Evolutionary conservation across 2,797 vertebrate genomes (phyloP), one percentile per base, ranked within the genome.

Genomic region (Neostethus bicornis): DNA sequence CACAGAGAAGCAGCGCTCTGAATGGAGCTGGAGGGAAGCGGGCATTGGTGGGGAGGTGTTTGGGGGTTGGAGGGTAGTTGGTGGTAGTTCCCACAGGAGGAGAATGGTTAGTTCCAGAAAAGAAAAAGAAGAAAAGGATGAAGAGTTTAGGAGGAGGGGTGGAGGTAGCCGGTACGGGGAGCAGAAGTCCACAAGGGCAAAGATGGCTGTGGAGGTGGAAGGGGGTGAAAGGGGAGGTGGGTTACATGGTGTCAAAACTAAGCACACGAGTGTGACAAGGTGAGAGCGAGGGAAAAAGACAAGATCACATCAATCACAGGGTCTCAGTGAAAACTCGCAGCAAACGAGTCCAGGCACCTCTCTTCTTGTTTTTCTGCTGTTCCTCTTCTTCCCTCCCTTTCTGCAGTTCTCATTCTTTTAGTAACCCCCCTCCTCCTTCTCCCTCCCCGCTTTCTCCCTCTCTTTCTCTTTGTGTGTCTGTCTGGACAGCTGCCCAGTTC

Each of bases 401-500:
- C 54, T 62, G 58, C 69, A 21, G 21, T 59, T 80, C 78, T 82
- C 83, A 81, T 81, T 81, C 81, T 86, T 81, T 85, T 79, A 70
- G 47, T 78, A 76, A 56, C 76, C 50, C 71, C 59, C 58, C 31
- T 42, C 28, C 35, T 23, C 37, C n/a, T 49, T 54, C 51, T 42
- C 45, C 54, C 51, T 42, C 45, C 56, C 32, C 61, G 26, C 28
- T 44, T 48, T 68, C 63, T 46, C 75, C 79, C 71, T 75, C 75
- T 79, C 60, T 71, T 60, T 81, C 73, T 89, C 86, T 83, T 86
- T 88, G 81, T 88, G 86, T 91, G 81, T 85, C 80, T 85, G 77
- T 91, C 95, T 98, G 95, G 95, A 97, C 93, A 95, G 95, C 93
- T 97, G 96, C 95, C 95, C 94, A 94, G 94, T 94, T 94, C 92